Evolutionary conservation across 92 coral and sea anemone species (phyloP), one percentile per base, ranked within the genome.

Genomic region (Zoanthus gigantus): DNA sequence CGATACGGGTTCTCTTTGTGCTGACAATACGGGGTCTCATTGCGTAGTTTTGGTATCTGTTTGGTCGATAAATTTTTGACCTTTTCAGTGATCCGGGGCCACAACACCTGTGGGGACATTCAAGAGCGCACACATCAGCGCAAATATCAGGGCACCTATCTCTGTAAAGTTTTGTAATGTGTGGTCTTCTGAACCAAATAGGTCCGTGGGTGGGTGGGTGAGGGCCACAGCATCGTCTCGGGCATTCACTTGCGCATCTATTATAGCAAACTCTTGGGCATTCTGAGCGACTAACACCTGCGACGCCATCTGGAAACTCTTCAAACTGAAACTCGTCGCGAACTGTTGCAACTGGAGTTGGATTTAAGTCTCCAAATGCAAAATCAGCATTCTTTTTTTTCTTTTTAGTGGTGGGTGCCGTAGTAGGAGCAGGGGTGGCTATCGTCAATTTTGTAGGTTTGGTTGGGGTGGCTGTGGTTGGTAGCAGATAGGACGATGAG

Each of bases 141-240:
- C 96, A 95, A 47, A 95, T 93, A 68, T 58, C 74, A 48, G 98
- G 98, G 79, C 98, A 95, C 28, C 89, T 87, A 66, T 83, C 86
- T 23, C 80, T 72, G 4, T 90, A 83, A 72, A 95, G 71, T 61
- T 86, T 93, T 3, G 83, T 5, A 37, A 91, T 88, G 76, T 89
- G 95, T 8, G 98, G 98, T 30, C 94, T 91, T n/a, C 77, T 86
- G 34, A 72, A 83, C 23, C 50, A 75, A 29, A 71, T 45, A 13
- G 78, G 56, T 31, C 80, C 68, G 73, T 75, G 74, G 3, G 84
- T 28, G 74, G 94, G 94, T 28, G 94, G 91, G 74, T 94, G 93
- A 18, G 99, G 98, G 2, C 98, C 99, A 67, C 99, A 97, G 79
- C 99, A 97, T 48, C 99, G 89, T 58, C 97, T 88, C 37, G 98